Percentiles rank a stretch among this genome's conserved stretches.
Evolutionary conservation across 2,888 invertebrate genomes (phyloP).

Genomic region (Athalia cordata): DNA sequence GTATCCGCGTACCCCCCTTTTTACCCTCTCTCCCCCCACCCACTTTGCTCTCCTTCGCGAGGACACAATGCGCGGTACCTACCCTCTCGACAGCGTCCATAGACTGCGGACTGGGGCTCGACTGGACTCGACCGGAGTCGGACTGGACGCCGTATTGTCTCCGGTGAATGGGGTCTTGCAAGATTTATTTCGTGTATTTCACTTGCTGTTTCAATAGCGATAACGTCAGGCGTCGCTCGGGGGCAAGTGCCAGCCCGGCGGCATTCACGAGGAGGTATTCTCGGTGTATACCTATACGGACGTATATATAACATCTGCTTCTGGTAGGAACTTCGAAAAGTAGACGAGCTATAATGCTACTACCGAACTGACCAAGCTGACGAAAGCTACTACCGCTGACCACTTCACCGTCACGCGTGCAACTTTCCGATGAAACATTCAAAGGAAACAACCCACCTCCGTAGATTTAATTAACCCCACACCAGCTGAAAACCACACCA

Average conservation of each 20-base stretch:
- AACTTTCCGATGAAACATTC: conserved; percentile 43
- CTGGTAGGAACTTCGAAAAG: conserved; percentile 19
- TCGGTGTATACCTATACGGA: background rate
- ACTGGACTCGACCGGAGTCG: conserved; percentile 61
- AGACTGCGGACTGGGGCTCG: conserved; percentile 51
- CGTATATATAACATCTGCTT: background rate
- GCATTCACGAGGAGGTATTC: conserved; percentile 24
- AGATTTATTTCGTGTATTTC: conserved; percentile 74
- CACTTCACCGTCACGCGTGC: conserved; percentile 30
- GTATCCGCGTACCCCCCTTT: conserved; percentile 34
- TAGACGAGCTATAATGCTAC: background rate
- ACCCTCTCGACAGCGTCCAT: conserved; percentile 66
- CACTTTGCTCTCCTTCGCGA: conserved; percentile 50
- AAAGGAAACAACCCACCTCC: conserved; percentile 27
- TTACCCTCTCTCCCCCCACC: conserved; percentile 11
- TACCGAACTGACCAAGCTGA: conserved; percentile 33
- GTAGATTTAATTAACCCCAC: conserved; percentile 36
- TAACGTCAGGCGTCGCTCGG: conserved; percentile 63
- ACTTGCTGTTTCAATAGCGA: conserved; percentile 73
- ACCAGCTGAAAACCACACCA: background rate
- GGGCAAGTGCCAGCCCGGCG: conserved; percentile 35
- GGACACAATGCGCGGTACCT: conserved; percentile 68
- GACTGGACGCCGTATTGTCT: conserved; percentile 71
- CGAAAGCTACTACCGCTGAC: conserved; percentile 16
- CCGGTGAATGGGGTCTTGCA: conserved; percentile 72